Evolutionary conservation across 2,113 vertebrate genomes (phyloP), one percentile per base, ranked within the genome.

Genomic region (Aramus guarauna): DNA sequence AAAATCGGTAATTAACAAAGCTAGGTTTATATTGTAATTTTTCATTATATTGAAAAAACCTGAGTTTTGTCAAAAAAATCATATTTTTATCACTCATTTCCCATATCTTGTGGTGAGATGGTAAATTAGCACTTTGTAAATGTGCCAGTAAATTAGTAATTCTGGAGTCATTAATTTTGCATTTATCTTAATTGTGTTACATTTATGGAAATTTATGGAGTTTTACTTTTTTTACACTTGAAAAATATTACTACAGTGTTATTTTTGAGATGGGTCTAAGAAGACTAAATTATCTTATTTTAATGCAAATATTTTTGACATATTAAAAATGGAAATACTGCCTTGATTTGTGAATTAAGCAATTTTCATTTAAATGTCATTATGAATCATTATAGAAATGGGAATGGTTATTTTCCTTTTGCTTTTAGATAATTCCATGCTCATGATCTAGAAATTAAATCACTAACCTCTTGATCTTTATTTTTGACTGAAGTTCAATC

Each of bases 251-350:
- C 16, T 66, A 8, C 0, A 2, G 18, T 84, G 36, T 52, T 90
- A n/a, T 59, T 89, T 83, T 43, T 94, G 24, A 73, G 43, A 83
- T 36, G 11, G 13, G 5, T 71, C 30, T 93, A 39, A 88, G 55
- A 67, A 4, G 19, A 86, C 4, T 12, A 41, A 77, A 59, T 88
- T 69, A 43, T 53, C 62, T 82, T 68, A 52, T 73, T 92, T 90
- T 83, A 74, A 90, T 92, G 72, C 37, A 94, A 93, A 83, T 88
- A 76, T 94, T 96, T 96, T 94, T 92, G 62, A 84, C 88, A 67
- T 59, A 73, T 45, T 45, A 59, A 75, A 91, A 93, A 64, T 45
- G 55, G 71, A 85, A 93, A 76, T 66, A 41, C 41, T 73, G 19
- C 36, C 36, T 90, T 95, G 58, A 41, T 72, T 94, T 81, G 13